Base-by-base conservation (phyloP, 2,113 vertebrate genomes). In the Actenoides hombroni region DNA sequence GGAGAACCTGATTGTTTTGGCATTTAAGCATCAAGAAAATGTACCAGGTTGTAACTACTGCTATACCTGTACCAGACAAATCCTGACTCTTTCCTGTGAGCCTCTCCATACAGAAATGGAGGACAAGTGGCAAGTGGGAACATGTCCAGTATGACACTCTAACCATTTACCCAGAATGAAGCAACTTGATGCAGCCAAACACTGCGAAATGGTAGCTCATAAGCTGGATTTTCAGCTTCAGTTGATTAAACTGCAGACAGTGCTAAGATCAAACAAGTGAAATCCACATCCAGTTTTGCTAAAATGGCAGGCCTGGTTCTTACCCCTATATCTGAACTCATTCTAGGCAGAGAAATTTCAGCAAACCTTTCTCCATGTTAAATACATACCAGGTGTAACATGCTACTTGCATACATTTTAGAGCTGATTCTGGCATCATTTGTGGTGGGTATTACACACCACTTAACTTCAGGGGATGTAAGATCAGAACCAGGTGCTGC, bases 131-230 rank as follows among this genome's bases (percentile, higher is more conserved):
- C 51, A 67, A 70, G 42, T 60, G 51, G 51, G 61, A 93, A 81
- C 10, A 1, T 11, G 60, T 60, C 31, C 18, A 31, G 6, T 20
- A 2, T 40, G 39, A 54, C 0, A 0, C 35, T 37, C 19, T 89
- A 74, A 67, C 15, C 40, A 18, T 70, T 83, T 65, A 65, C 44
- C 18, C 0, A 0, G 79, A 59, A 21, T 39, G n/a, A 70, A 94
- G 73, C 9, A 35, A 69, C 37, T 59, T 24, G 49, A 35, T 31
- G 21, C 7, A 67, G 42, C 64, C 35, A 71, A 86, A 83, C 12
- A 23, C 53, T 61, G n/a, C 77, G 67, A 74, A 69, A 83, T 26
- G 11, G 31, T 31, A 12, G 5, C 37, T 33, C 17, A 11, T 54
- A 48, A 40, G 6, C 5, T 81, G 23, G 6, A 51, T 86, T 86